These are phyloP conservation scores for Triops cancriformis DNA, from an alignment of 1,140 invertebrate genomes.

Conservation along the genomic window DNA sequence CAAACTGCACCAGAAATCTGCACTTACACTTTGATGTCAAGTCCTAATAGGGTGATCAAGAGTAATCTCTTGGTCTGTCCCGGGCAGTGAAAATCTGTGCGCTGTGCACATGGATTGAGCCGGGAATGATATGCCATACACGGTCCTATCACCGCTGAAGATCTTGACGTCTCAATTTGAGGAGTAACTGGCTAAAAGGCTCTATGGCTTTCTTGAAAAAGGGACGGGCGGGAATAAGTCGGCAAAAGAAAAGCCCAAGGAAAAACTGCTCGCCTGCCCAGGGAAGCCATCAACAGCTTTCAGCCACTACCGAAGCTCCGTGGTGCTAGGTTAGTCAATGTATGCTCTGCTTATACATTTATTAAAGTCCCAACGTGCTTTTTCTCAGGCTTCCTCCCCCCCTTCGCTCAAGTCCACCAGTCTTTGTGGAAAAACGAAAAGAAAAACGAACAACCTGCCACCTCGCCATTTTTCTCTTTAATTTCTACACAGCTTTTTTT, in stretches of 20 bases:
- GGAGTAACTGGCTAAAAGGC: conserved; percentile 9
- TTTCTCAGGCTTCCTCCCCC: neutral
- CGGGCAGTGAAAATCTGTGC: neutral
- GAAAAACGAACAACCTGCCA: neutral
- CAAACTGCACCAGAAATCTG: too few species aligned
- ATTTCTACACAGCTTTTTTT: neutral
- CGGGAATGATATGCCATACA: conserved; percentile 13
- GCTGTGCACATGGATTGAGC: conserved; percentile 1
- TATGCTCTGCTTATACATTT: conserved; percentile 7
- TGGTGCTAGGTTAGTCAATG: neutral
- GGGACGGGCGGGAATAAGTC: conserved; percentile 1
- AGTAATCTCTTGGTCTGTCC: neutral
- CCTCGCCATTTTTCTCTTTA: conserved; percentile 14
- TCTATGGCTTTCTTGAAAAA: conserved; percentile 6
- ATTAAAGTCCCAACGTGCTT: neutral
- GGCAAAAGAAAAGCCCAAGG: neutral
- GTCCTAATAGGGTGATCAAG: neutral
- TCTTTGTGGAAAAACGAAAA: conserved; percentile 2
- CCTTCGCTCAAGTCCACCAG: neutral
- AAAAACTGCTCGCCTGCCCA: neutral
- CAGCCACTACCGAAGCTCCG: neutral
- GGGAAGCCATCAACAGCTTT: conserved; percentile 8
- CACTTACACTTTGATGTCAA: too few species aligned
- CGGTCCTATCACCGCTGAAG: neutral
- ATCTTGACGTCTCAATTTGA: conserved; percentile 14